Evolutionary conservation across 2,797 vertebrate genomes (phyloP).

Genomic region (Danio kyathit): DNA sequence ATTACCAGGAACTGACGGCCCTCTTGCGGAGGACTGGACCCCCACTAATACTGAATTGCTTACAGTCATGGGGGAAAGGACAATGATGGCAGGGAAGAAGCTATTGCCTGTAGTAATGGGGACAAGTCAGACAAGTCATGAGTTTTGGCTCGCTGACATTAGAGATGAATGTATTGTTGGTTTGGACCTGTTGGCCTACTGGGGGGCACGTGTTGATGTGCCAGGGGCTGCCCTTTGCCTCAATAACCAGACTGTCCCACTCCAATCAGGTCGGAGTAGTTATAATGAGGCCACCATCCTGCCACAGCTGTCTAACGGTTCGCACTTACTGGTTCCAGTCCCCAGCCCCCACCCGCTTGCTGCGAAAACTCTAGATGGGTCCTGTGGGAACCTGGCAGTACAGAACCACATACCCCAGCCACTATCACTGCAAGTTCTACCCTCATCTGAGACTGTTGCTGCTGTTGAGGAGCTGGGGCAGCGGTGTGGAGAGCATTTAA

Average conservation of each 20-base stretch:
- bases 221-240: background rate
- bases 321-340: too few species aligned
- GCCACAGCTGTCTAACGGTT: background rate
- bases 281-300: background rate
- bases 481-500: background rate
- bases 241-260: too few species aligned
- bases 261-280: background rate
- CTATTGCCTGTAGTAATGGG: background rate
- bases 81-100: constrained; percentile 5
- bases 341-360: too few species aligned
- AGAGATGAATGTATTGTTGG: background rate
- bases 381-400: background rate
- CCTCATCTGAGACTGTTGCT: background rate
- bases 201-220: background rate
- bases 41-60: background rate
- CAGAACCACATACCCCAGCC: background rate
- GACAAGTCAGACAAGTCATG: background rate
- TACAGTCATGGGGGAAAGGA: background rate
- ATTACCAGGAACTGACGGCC: background rate
- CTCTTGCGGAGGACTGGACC: background rate
- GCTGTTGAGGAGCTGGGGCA: background rate
- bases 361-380: background rate
- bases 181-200: background rate
- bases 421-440: too few species aligned
- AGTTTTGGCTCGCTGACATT: background rate